phyloP scores from a whole-genome alignment of 2,888 invertebrate species.

The Lithophane leautieri region DNA sequence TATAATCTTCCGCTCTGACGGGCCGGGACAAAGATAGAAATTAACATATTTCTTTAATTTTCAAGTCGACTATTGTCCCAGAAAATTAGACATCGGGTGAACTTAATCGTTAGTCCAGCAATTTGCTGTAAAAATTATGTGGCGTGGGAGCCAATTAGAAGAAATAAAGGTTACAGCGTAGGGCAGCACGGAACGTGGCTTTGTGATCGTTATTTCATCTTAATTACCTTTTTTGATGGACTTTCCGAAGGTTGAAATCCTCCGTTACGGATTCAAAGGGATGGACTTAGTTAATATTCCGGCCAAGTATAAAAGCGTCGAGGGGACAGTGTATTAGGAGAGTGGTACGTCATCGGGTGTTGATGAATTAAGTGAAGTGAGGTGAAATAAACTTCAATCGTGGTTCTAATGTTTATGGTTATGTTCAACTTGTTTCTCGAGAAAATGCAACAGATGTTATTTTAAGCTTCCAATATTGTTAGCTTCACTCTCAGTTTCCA shows the following conservation, averaged over 20 bases:
- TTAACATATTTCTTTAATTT: conserved; percentile 89
- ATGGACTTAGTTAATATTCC: conserved; percentile 76
- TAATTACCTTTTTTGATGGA: conserved; percentile 82
- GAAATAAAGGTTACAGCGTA: conserved; percentile 70
- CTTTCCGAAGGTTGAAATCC: conserved; percentile 74
- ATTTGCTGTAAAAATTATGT: conserved; percentile 85
- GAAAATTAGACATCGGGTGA: conserved; percentile 85
- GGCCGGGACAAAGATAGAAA: conserved; percentile 84
- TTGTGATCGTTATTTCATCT: conserved; percentile 82
- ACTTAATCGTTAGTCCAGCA: conserved; percentile 81
- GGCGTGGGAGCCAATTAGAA: conserved; percentile 83
- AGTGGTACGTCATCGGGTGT: conserved; percentile 36
- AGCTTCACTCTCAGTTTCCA: background rate
- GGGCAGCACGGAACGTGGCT: conserved; percentile 70
- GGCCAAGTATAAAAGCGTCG: conserved; percentile 71
- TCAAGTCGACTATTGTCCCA: conserved; percentile 86
- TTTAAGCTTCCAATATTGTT: background rate
- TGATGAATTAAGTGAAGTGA: conserved; percentile 57
- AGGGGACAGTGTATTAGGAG: conserved; percentile 53
- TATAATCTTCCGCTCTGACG: conserved; percentile 89
- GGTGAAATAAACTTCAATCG: conserved; percentile 41
- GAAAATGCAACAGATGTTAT: background rate
- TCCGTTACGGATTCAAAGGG: conserved; percentile 71
- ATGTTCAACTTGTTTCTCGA: background rate
- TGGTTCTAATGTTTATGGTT: conserved; percentile 25